Conservation (phyloP, 2,888 invertebrate genomes). For the Osedax frankpressi region DNA sequence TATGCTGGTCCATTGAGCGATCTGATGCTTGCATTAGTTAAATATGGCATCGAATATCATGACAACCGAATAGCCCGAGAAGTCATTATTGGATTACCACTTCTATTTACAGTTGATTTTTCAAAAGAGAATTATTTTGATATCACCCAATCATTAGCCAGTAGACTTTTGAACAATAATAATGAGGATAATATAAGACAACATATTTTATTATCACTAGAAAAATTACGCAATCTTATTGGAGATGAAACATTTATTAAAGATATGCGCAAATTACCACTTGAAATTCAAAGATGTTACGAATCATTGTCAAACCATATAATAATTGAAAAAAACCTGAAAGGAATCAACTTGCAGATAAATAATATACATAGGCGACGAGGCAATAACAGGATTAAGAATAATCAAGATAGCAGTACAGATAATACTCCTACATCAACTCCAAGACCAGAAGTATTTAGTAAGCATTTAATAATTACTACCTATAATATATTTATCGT, state of each 20-base stretch:
- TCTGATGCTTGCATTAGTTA: conserved; percentile 42
- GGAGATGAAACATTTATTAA: conserved; percentile 42
- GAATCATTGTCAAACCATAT: neutral
- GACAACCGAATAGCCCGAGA: conserved; percentile 42
- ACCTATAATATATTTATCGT: too few species aligned
- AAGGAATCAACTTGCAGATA: neutral
- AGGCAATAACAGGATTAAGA: neutral
- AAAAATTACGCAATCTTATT: conserved; percentile 43
- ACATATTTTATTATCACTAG: conserved; percentile 40
- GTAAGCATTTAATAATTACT: conserved; percentile 3
- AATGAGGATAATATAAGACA: conserved; percentile 31
- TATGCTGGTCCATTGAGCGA: conserved; percentile 44
- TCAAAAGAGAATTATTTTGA: conserved; percentile 43
- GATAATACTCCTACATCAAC: neutral
- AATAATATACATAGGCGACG: neutral
- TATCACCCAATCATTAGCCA: conserved; percentile 40
- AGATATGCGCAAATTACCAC: conserved; percentile 36
- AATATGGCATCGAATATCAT: conserved; percentile 44
- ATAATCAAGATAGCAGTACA: neutral
- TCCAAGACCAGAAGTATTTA: neutral
- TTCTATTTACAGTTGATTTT: conserved; percentile 47
- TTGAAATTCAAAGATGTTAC: neutral
- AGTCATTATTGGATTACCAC: conserved; percentile 43
- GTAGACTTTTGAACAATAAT: conserved; percentile 35
- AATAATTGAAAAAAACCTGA: neutral